Evolutionary conservation across 2,888 invertebrate genomes (phyloP).

Genomic region (Pseudococcus longispinus): DNA sequence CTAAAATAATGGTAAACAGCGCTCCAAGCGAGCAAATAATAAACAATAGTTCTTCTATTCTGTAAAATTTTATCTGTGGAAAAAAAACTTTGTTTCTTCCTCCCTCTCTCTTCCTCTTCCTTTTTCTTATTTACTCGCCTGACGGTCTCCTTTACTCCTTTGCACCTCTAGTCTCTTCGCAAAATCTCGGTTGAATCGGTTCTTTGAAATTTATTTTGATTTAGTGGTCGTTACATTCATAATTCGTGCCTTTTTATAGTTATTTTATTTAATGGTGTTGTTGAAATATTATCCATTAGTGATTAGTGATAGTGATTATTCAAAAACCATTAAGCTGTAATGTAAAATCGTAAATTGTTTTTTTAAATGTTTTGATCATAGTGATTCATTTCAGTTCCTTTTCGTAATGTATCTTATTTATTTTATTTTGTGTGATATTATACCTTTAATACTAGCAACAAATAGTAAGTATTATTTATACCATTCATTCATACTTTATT

Average conservation of each 20-base stretch:
- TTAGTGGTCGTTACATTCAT: background rate
- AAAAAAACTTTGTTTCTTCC: background rate
- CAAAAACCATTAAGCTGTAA: background rate
- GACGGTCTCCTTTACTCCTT: background rate
- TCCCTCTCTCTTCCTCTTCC: background rate
- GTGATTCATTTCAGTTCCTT: constrained; percentile 45
- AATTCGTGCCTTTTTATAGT: background rate
- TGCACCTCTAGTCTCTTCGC: background rate
- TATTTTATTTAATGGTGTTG: background rate
- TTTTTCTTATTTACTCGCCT: background rate
- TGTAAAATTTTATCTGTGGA: background rate
- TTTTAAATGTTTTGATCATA: constrained; percentile 16
- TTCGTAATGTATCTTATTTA: constrained; percentile 47
- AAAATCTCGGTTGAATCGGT: background rate
- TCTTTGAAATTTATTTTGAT: background rate
- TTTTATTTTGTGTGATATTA: constrained; percentile 47
- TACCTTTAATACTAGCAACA: constrained; percentile 36
- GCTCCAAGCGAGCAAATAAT: background rate
- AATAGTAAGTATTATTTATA: background rate
- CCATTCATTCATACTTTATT: background rate
- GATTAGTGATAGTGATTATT: constrained; percentile 28
- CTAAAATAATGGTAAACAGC: background rate
- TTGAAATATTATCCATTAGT: background rate
- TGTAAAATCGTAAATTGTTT: constrained; percentile 14
- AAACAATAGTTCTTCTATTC: background rate